phyloP scores from a whole-genome alignment of 2,888 invertebrate species.

The Lysandra bellargus region DNA sequence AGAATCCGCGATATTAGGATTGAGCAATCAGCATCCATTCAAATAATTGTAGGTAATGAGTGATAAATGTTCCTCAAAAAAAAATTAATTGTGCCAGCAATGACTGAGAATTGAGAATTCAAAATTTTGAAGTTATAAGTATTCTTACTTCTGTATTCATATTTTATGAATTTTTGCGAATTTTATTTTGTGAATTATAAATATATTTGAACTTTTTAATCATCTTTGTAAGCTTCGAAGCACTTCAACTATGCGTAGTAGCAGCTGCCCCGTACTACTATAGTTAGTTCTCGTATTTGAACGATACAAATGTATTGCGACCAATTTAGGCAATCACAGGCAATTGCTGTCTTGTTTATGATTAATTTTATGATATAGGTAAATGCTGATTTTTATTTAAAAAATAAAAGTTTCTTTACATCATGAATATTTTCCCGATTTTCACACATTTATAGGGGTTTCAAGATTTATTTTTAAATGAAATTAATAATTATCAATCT shows the following conservation, averaged over 20 bases:
- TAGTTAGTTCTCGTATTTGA: conserved; percentile 22
- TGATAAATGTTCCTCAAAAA: too few relatives aligned
- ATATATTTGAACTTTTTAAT: not conserved
- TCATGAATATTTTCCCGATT: not conserved
- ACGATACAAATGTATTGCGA: conserved; percentile 52
- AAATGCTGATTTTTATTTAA: not conserved
- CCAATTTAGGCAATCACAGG: conserved; percentile 71
- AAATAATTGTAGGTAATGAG: not conserved
- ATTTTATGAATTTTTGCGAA: too few relatives aligned
- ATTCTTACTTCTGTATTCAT: too few relatives aligned
- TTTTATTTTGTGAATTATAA: too few relatives aligned
- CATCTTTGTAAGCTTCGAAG: not conserved
- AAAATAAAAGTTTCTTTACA: not conserved
- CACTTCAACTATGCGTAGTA: not conserved
- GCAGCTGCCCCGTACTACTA: not conserved
- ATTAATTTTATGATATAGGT: conserved; percentile 16
- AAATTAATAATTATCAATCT: too few relatives aligned
- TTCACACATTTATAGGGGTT: not conserved
- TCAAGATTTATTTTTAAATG: not conserved
- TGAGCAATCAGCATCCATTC: too few relatives aligned
- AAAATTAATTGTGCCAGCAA: too few relatives aligned
- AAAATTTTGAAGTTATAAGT: too few relatives aligned
- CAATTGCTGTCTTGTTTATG: conserved; percentile 61
- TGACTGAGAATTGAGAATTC: too few relatives aligned
- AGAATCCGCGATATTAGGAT: too few relatives aligned